Conservation (phyloP, 2,888 invertebrate species). For the Osmoderma eremita region DNA sequence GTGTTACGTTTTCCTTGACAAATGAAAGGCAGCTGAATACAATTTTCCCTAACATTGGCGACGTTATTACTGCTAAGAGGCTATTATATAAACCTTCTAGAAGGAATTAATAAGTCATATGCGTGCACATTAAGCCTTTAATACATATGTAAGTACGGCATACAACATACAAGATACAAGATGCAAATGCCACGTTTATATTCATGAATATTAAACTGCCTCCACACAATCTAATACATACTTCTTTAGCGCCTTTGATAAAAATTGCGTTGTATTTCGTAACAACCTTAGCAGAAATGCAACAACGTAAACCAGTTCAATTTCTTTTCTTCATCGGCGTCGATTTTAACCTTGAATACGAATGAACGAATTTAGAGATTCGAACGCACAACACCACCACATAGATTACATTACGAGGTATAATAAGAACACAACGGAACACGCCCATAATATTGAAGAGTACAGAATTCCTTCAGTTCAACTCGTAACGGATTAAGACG, state of each 20-base stretch:
- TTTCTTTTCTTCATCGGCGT: slow-evolving; percentile 8
- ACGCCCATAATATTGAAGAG: slow-evolving; percentile 29
- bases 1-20: too few species aligned
- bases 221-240: slow-evolving; percentile 20
- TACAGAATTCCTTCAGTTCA: slow-evolving; percentile 27
- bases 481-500: not conserved
- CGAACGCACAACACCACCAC: slow-evolving; percentile 19
- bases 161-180: not conserved
- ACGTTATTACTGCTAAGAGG: too few species aligned
- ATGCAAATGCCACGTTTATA: slow-evolving; percentile 18
- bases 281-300: slow-evolving; percentile 37
- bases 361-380: too few species aligned
- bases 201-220: slow-evolving; percentile 28
- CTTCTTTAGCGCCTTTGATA: not conserved
- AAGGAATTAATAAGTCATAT: too few species aligned
- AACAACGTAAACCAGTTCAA: slow-evolving; percentile 35
- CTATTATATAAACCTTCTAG: too few species aligned
- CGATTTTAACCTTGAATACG: slow-evolving; percentile 34
- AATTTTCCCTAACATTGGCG: too few species aligned
- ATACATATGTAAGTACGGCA: too few species aligned
- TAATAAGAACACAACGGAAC: slow-evolving; percentile 22
- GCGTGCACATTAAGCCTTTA: too few species aligned
- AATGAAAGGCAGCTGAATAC: too few species aligned
- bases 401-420: not conserved
- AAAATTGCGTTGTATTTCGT: slow-evolving; percentile 26